These are phyloP conservation scores for Oophaga pumilio DNA, from an alignment of 2,113 vertebrate species.

Conservation along the genomic window DNA sequence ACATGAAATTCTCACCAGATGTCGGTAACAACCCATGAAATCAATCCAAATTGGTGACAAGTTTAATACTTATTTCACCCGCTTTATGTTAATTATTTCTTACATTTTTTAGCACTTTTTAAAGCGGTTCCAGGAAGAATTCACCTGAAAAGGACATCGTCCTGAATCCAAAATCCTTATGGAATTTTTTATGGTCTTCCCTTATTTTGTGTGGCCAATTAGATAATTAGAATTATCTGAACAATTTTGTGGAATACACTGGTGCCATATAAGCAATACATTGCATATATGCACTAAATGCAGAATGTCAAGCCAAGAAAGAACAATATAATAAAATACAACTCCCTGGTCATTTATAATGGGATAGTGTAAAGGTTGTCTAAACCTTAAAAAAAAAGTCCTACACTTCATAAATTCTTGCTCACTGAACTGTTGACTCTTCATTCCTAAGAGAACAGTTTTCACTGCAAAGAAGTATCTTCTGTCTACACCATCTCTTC, in stretches of 20 bases:
- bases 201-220: too few species aligned
- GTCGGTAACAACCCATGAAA: too few species aligned
- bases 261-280: background rate
- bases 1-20: too few species aligned
- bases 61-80: too few species aligned
- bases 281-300: background rate
- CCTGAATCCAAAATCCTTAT: too few species aligned
- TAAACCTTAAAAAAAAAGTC: conserved; percentile 16
- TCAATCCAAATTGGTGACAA: too few species aligned
- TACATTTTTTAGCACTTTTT: too few species aligned
- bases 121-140: too few species aligned
- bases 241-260: background rate
- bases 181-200: too few species aligned
- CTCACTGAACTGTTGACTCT: conserved; percentile 63
- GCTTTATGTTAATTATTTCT: too few species aligned
- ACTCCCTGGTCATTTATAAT: background rate
- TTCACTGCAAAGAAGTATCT: conserved; percentile 65
- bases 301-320: background rate
- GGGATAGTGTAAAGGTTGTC: conserved; percentile 3
- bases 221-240: background rate
- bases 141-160: too few species aligned
- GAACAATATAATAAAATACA: background rate
- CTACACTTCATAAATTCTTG: conserved; percentile 60
- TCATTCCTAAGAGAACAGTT: conserved; percentile 69
- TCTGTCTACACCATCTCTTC: conserved; percentile 67